Evolutionary conservation across 2,113 vertebrate species (phyloP), one percentile per base, ranked within the genome.

Genomic region (Cryptomyrus ogoouensis): DNA sequence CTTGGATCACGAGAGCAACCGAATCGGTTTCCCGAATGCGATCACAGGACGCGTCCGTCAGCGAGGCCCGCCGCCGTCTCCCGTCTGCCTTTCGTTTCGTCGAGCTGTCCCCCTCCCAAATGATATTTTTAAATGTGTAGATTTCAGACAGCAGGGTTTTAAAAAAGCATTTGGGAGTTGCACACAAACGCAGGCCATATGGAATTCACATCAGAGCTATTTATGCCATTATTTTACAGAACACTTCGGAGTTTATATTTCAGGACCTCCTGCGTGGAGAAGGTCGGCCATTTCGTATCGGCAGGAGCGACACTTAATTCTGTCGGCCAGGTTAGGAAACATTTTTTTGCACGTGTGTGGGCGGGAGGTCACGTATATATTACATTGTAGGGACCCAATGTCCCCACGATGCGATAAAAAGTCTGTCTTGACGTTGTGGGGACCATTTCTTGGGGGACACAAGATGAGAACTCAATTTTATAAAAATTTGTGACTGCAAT

Each of bases 121-220:
- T 85, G 47, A 85, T n/a, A 31, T 49, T 85, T 85, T 85, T 49
- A 85, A 85, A 85, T n/a, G 46, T 49, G 47, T 27, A 50, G 21
- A 86, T 86, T 86, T 86, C 47, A 86, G 83, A 86, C 83, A 9
- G 83, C 83, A 27, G 2, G 46, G 83, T 31, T 50, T 19, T 42
- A 0, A 19, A 86, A 46, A 47, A 50, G 83, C 24, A 49, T 47
- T 80, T 47, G 42, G 83, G 83, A 85, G 44, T 85, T 42, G 44
- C 44, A 21, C 83, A 80, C 83, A 49, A 86, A 86, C 21, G 83
- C 21, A 50, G 83, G 44, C 46, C 46, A 86, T 47, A 31, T 86
- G 83, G 83, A 50, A 86, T 86, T 86, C 46, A 50, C 44, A 86
- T 86, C 83, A 86, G 44, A 47, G 7, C 83, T 86, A 46, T 47